These are phyloP conservation scores for Cerastoderma edule DNA, from an alignment of 2,888 invertebrate species.

Conservation along the genomic window DNA sequence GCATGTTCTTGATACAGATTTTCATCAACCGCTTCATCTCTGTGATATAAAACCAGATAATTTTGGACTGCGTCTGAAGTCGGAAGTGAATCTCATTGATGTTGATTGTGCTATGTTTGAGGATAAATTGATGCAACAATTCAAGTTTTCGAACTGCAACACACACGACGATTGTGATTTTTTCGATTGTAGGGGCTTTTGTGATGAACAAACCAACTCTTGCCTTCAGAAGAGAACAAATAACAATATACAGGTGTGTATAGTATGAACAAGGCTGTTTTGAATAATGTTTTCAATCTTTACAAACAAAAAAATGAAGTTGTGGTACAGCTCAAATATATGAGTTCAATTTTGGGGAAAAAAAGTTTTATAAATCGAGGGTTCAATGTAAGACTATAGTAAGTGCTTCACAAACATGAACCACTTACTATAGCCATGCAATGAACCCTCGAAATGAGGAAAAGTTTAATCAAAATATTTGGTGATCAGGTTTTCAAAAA, in stretches of 20 bases:
- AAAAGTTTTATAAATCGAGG: too few species aligned
- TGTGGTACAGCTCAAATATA: too few species aligned
- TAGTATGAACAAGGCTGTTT: too few species aligned
- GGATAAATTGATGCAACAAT: conserved; percentile 78
- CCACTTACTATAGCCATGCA: too few species aligned
- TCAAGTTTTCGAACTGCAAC: conserved; percentile 84
- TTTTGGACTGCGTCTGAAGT: conserved; percentile 86
- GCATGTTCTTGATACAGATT: conserved; percentile 86
- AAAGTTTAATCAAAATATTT: too few species aligned
- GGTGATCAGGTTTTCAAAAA: too few species aligned
- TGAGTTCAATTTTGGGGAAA: too few species aligned
- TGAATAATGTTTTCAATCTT: too few species aligned
- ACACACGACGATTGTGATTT: conserved; percentile 88
- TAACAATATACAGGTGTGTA: conserved; percentile 88
- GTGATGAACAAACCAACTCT: conserved; percentile 85
- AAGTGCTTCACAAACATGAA: too few species aligned
- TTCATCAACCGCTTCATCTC: conserved; percentile 87
- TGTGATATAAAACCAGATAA: conserved; percentile 89
- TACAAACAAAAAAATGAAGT: too few species aligned
- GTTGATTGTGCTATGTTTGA: conserved; percentile 87
- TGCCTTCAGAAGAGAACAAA: conserved; percentile 87
- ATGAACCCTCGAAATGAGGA: too few species aligned
- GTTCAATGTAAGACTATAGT: too few species aligned
- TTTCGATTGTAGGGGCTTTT: conserved; percentile 88
- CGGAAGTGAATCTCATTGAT: conserved; percentile 86